Percentiles rank a stretch among this genome's conserved stretches.
These are phyloP conservation scores for Laterallus jamaicensis DNA, from an alignment of 2,113 vertebrate species.

Conservation along the genomic window DNA sequence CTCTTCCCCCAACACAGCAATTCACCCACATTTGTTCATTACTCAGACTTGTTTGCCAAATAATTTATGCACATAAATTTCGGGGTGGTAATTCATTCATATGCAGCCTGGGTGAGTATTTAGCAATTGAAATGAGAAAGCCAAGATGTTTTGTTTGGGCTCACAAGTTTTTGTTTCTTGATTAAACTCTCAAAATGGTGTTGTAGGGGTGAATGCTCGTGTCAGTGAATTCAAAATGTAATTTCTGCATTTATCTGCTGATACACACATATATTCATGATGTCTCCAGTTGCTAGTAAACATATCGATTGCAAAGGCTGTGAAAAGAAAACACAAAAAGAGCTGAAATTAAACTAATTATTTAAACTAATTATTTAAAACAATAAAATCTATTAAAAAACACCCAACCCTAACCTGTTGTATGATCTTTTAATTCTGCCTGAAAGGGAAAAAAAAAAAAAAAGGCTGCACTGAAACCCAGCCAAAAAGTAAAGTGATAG, in stretches of 20 bases:
- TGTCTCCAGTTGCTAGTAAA: constrained; percentile 29
- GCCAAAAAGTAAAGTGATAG: constrained; percentile 39
- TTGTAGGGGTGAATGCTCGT: background rate
- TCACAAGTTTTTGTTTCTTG: constrained; percentile 55
- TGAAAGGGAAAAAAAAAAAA: background rate
- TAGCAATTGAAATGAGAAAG: constrained; percentile 62
- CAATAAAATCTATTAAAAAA: background rate
- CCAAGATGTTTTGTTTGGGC: constrained; percentile 58
- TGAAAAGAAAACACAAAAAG: constrained; percentile 1
- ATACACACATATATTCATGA: background rate
- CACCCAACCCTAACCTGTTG: background rate
- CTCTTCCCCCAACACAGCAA: constrained; percentile 46
- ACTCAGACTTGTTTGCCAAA: constrained; percentile 60
- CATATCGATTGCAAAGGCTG: background rate
- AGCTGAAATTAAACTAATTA: background rate
- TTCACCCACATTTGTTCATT: constrained; percentile 60
- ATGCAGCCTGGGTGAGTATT: constrained; percentile 14
- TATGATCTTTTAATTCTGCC: constrained; percentile 3
- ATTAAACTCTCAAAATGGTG: constrained; percentile 34
- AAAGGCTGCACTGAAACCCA: constrained; percentile 27
- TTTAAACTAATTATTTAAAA: constrained; percentile 23
- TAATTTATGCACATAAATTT: constrained; percentile 68
- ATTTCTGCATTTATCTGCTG: constrained; percentile 41
- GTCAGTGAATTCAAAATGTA: constrained; percentile 16
- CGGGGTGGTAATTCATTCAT: constrained; percentile 23